Evolutionary conservation across 2,888 invertebrate species (phyloP), one percentile per base, ranked within the genome.

Genomic region (Pardosa pseudoannulata): DNA sequence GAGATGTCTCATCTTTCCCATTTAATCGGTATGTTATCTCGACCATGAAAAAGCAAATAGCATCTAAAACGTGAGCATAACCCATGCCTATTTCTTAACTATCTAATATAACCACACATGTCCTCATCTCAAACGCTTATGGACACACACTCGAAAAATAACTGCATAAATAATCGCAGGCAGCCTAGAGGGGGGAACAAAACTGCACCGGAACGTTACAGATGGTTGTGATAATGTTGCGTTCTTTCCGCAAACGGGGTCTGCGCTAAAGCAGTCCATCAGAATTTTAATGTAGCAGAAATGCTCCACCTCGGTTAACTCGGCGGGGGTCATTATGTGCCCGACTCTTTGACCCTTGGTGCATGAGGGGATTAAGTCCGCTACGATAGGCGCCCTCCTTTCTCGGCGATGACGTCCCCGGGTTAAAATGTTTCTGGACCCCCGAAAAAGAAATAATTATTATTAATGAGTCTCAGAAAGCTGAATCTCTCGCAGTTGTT

Each of bases 231-330:
- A 3, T 23, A 56, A 56, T 56, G 23, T 56, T 23, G 19, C 23
- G 23, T 56, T 56, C 19, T 56, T 56, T 56, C 23, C 23, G 23
- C 46, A 46, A n/a, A 16, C 23, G 23, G 56, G 23, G 23, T 3
- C 23, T 74, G 73, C 32, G 41, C 41, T 1, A 29, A 9, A 27
- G 75, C 81, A 82, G 70, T 82, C 31, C 75, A 82, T 82, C 81
- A 82, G 29, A 75, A 70, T 75, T 75, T 82, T 82, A 82, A 82
- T 82, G 81, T 82, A 82, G 75, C 81, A 82, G 81, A 82, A 82
- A 82, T 70, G 75, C 74, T 62, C 74, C 23, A 29, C 65, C 81
- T 82, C 70, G 50, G 74, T 80, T 73, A 80, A 73, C 50, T 78
- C 81, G 41, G 64, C 41, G 81, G 56, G 81, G 81, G 81, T 82